Percentiles rank a stretch among this genome's conserved stretches.
phyloP scores from a whole-genome alignment of 2,797 vertebrate species.

The Xiphophorus birchmanni region DNA sequence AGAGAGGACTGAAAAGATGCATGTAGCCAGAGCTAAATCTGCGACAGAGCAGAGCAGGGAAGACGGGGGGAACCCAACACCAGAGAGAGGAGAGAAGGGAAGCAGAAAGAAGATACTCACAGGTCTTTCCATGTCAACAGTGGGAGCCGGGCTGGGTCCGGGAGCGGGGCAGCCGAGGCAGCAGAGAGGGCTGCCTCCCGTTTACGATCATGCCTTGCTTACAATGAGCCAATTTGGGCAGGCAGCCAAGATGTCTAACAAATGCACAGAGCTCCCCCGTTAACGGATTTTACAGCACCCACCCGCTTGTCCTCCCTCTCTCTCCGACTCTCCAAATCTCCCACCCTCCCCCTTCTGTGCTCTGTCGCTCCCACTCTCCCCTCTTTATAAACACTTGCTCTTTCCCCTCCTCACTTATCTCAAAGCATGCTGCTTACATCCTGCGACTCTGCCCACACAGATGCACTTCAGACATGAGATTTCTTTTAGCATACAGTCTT shows the following conservation, averaged over 20 bases:
- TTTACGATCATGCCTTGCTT: slow-evolving; percentile 96
- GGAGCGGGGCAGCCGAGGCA: slow-evolving; percentile 84
- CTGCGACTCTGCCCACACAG: slow-evolving; percentile 8
- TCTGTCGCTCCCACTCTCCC: slow-evolving; percentile 58
- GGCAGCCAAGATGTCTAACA: slow-evolving; percentile 87
- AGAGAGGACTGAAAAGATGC: slow-evolving; percentile 52
- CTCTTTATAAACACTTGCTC: slow-evolving; percentile 72
- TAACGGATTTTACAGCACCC: slow-evolving; percentile 78
- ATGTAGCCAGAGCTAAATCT: slow-evolving; percentile 66
- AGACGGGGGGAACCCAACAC: slow-evolving; percentile 39
- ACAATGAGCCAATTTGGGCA: slow-evolving; percentile 94
- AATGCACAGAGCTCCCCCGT: slow-evolving; percentile 81
- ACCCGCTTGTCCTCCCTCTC: slow-evolving; percentile 62
- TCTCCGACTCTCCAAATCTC: slow-evolving; percentile 55
- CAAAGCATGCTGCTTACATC: slow-evolving; percentile 44
- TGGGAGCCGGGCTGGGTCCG: slow-evolving; percentile 85
- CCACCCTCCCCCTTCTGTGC: slow-evolving; percentile 63
- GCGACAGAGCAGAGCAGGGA: slow-evolving; percentile 61
- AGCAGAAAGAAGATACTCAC: slow-evolving; percentile 88
- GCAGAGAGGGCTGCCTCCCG: slow-evolving; percentile 88
- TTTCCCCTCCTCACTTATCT: slow-evolving; percentile 67
- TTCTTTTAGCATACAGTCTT: not conserved
- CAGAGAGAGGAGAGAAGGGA: slow-evolving; percentile 40
- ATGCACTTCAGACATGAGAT: not conserved
- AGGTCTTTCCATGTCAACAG: slow-evolving; percentile 88